Evolutionary conservation across 2,113 vertebrate species (phyloP).

Genomic region (Zosterops pallidus): DNA sequence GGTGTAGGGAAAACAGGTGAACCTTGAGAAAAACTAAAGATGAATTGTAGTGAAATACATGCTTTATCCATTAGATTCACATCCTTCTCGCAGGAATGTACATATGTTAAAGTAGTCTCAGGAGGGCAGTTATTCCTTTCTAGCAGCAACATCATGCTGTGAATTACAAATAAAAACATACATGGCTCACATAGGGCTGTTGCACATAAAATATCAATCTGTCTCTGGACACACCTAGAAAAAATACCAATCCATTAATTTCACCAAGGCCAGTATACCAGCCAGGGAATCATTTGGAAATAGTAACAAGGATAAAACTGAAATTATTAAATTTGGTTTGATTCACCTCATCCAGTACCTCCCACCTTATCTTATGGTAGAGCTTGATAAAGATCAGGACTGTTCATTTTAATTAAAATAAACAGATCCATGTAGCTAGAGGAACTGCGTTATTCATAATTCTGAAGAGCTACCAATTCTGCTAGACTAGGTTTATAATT

Average conservation of each 20-base stretch:
- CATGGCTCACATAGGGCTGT: background rate
- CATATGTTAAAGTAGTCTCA: background rate
- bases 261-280: background rate
- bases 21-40: background rate
- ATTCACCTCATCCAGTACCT: background rate
- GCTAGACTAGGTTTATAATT: background rate
- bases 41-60: background rate
- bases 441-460: background rate
- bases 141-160: background rate
- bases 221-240: background rate
- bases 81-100: background rate
- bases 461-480: background rate
- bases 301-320: background rate
- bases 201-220: background rate
- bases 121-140: background rate
- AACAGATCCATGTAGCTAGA: background rate
- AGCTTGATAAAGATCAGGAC: background rate
- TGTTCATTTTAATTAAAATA: background rate
- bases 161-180: constrained; percentile 41
- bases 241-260: background rate
- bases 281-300: background rate
- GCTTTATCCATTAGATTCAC: background rate
- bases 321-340: background rate
- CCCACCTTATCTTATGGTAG: background rate
- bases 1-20: background rate